Percentiles rank a stretch among this genome's conserved stretches.
Evolutionary conservation across 2,888 invertebrate genomes (phyloP).

Genomic region (Apotomis capreana): DNA sequence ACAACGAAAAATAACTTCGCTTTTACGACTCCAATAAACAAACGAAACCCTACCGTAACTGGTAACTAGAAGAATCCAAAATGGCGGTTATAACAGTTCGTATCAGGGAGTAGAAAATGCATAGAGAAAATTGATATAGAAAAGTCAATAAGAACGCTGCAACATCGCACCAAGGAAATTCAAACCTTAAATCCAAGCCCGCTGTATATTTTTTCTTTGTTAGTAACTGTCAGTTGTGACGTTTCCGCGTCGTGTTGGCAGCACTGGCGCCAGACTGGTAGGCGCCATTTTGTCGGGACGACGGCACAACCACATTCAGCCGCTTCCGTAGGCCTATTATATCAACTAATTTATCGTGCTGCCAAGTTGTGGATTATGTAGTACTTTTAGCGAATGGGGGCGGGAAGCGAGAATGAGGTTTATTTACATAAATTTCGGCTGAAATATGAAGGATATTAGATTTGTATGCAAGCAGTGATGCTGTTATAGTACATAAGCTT

Average conservation of each 20-base stretch:
- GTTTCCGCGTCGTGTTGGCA: conserved; percentile 27
- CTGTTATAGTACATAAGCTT: not conserved
- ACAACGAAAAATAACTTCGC: conserved; percentile 58
- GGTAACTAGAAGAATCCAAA: conserved; percentile 32
- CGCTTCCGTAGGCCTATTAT: conserved; percentile 73
- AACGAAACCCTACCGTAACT: conserved; percentile 46
- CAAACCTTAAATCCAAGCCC: conserved; percentile 25
- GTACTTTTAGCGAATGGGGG: conserved; percentile 25
- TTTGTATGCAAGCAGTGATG: conserved; percentile 2
- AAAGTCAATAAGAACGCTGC: conserved; percentile 61
- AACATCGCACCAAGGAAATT: conserved; percentile 44
- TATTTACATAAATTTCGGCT: conserved; percentile 35
- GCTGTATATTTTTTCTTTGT: conserved; percentile 39
- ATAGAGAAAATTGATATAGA: conserved; percentile 48
- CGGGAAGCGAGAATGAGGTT: conserved; percentile 36
- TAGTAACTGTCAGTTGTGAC: conserved; percentile 2
- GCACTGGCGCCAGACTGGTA: conserved; percentile 51
- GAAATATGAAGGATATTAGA: conserved; percentile 17
- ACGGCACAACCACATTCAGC: conserved; percentile 63
- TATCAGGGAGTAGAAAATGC: conserved; percentile 48
- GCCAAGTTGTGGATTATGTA: conserved; percentile 47
- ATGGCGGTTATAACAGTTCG: conserved; percentile 29
- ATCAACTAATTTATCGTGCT: conserved; percentile 71
- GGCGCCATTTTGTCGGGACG: conserved; percentile 69
- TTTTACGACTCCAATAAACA: conserved; percentile 14